Evolutionary conservation across 2,797 vertebrate species (phyloP), one percentile per base, ranked within the genome.

Genomic region (Gambelia wislizenii): DNA sequence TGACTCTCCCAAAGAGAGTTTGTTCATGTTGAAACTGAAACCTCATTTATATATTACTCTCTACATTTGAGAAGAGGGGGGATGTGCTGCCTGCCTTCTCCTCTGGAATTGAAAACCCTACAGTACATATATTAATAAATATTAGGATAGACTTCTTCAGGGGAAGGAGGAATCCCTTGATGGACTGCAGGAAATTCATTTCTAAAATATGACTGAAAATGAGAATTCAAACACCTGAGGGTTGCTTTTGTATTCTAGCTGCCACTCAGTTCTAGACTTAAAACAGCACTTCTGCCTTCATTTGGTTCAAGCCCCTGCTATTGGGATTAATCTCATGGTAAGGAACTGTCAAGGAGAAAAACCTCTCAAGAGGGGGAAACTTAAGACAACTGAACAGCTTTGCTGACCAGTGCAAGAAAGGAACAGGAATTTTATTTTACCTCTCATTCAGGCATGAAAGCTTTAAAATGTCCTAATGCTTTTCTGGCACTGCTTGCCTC

Each of bases 401-500:
- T 94, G 91, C 94, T 93, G 93, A 92, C 84, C 90, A 93, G 90
- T 86, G 88, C 85, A 83, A 92, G 88, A 64, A 86, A 69, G 56
- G 56, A n/a, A 14, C 79, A 89, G 82, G 84, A 89, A 88, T 92
- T 96, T 96, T 90, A 89, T 93, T 93, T 94, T 90, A 84, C 91
- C 89, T 94, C 86, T 93, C 94, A 95, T 92, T 94, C 95, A 96
- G 92, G 94, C 91, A 92, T 85, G 78, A n/a, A 89, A 83, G 89
- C 93, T 93, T 91, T 93, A 92, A 96, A 95, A 91, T 87, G 79
- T 84, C 85, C 75, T 93, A 95, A 95, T 95, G 91, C 88, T 95
- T 96, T 95, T 93, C 90, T 95, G 94, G 94, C 95, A 93, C 90
- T 33, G 36, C 91, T 92, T 92, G 88, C 86, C 83, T 1, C 90